Percentiles rank a stretch among this genome's conserved stretches.
These are phyloP conservation scores for Elymnias hypermnestra DNA, from an alignment of 1,140 invertebrate genomes.

Conservation along the genomic window DNA sequence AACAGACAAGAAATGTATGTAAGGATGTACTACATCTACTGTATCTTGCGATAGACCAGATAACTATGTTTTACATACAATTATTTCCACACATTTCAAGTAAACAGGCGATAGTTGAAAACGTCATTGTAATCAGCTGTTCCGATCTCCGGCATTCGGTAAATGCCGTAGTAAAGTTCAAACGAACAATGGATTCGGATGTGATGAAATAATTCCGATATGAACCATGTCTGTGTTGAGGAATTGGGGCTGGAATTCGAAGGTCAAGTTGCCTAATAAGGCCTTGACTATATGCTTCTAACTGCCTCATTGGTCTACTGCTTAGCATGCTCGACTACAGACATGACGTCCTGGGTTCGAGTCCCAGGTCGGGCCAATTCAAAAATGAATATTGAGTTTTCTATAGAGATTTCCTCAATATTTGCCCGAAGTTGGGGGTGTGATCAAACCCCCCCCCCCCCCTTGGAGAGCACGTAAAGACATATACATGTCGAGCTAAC, in stretches of 20 bases:
- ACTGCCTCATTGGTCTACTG: no score
- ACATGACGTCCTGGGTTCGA: no score
- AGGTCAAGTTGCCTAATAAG: slow-evolving; percentile 6
- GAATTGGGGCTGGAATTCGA: slow-evolving; percentile 13
- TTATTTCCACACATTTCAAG: slow-evolving; percentile 18
- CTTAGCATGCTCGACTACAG: no score
- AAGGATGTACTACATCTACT: no score
- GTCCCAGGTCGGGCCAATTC: no score
- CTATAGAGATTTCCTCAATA: no score
- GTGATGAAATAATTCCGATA: slow-evolving; percentile 33
- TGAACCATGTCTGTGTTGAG: slow-evolving; percentile 9
- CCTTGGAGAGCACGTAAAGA: no score
- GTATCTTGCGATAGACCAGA: background rate
- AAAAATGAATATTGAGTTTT: no score
- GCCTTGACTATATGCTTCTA: background rate
- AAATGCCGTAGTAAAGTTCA: slow-evolving; percentile 65
- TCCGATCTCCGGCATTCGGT: slow-evolving; percentile 47
- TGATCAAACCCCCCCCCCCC: no score
- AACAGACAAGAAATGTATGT: no score
- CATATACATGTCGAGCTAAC: no score
- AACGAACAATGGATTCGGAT: slow-evolving; percentile 41
- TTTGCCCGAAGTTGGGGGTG: no score
- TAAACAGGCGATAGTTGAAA: slow-evolving; percentile 26
- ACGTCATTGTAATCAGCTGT: slow-evolving; percentile 32
- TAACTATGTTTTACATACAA: background rate